Conservation (phyloP, 2,888 invertebrate genomes). For the Digitonthophagus gazella region DNA sequence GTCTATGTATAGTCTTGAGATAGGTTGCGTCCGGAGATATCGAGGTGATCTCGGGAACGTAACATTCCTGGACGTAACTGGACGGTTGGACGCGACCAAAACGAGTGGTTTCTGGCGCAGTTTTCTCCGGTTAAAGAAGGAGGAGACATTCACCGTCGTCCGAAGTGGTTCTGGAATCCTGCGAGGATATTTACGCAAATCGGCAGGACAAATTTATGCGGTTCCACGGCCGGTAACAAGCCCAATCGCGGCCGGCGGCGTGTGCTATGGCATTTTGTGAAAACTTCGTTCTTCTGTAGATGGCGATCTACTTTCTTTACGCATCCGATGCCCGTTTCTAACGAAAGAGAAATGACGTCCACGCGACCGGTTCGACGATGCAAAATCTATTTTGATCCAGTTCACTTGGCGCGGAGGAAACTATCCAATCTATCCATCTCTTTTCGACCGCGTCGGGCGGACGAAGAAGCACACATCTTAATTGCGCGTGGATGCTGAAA, state of each 20-base stretch:
- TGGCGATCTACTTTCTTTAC: constrained; percentile 14
- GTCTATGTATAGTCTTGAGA: too few species aligned
- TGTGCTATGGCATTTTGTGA: not conserved
- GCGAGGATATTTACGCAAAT: not conserved
- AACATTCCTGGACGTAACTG: not conserved
- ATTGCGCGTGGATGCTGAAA: not conserved
- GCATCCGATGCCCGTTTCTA: constrained; percentile 14
- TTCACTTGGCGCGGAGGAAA: not conserved
- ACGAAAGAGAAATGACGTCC: constrained; percentile 15
- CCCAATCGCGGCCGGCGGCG: not conserved
- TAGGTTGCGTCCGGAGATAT: too few species aligned
- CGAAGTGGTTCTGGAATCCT: not conserved
- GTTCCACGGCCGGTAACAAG: not conserved
- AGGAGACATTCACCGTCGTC: not conserved
- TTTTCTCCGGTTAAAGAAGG: not conserved
- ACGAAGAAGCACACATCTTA: not conserved
- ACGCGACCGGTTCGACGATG: not conserved
- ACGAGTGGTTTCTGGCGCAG: not conserved
- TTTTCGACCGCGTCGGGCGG: not conserved
- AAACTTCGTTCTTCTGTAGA: not conserved
- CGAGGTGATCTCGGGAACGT: too few species aligned
- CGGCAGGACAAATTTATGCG: not conserved
- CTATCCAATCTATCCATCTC: not conserved
- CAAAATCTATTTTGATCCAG: not conserved
- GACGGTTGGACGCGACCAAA: not conserved